A percentile compares a stretch with the other conserved stretches of the same genome.
Evolutionary conservation across 2,797 vertebrate species (phyloP).

Genomic region (Trichosurus vulpecula): DNA sequence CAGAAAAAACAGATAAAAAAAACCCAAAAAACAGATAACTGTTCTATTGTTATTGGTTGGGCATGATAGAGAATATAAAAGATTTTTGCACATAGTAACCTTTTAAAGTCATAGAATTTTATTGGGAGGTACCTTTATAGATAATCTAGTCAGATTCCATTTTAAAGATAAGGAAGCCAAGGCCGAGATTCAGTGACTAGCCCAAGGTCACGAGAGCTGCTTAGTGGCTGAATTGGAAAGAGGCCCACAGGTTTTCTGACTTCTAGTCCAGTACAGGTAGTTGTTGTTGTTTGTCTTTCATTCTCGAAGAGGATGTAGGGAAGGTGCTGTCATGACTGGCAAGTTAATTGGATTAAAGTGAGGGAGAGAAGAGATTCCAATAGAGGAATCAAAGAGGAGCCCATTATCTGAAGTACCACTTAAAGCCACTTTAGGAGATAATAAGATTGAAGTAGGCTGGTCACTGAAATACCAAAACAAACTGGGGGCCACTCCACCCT

Average conservation of each 20-base stretch:
- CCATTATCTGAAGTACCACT: too few relatives aligned
- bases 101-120: background rate
- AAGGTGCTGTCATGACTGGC: too few relatives aligned
- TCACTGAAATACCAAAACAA: too few relatives aligned
- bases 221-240: background rate
- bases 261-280: background rate
- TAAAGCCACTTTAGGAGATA: too few relatives aligned
- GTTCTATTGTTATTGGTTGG: background rate
- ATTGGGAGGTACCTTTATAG: background rate
- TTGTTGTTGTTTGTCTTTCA: too few relatives aligned
- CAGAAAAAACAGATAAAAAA: too few relatives aligned
- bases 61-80: background rate
- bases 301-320: too few relatives aligned
- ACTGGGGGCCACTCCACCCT: too few relatives aligned
- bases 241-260: background rate
- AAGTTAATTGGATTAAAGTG: too few relatives aligned
- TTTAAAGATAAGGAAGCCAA: background rate
- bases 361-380: too few relatives aligned
- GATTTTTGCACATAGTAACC: background rate
- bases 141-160: background rate
- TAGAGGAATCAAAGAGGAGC: too few relatives aligned
- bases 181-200: background rate
- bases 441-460: too few relatives aligned
- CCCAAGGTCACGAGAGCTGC: background rate
- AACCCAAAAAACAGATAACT: background rate